These are phyloP conservation scores for Tricholauxania praeusta DNA, from an alignment of 2,888 invertebrate species.

Conservation along the genomic window DNA sequence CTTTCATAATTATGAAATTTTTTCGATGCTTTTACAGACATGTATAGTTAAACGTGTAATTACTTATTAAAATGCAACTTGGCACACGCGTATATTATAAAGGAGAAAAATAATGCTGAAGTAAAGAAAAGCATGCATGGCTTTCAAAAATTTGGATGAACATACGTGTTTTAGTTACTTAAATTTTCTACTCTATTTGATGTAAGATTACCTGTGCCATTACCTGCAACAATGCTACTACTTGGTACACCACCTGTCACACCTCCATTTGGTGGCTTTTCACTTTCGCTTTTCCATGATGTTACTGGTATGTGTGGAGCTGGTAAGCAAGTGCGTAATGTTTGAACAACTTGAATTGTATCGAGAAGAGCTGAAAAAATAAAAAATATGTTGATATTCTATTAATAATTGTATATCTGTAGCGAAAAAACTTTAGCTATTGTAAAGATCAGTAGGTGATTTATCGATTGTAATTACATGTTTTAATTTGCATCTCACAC, in stretches of 20 bases:
- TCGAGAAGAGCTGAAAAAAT: slow-evolving; percentile 78
- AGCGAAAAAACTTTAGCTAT: background rate
- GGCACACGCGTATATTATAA: no score
- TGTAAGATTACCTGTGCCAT: slow-evolving; percentile 42
- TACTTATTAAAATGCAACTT: no score
- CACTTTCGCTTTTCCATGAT: slow-evolving; percentile 87
- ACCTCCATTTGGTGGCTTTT: slow-evolving; percentile 49
- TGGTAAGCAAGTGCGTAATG: slow-evolving; percentile 84
- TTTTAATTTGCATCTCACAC: no score
- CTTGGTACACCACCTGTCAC: slow-evolving; percentile 40
- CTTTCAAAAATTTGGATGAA: no score
- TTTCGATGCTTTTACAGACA: no score
- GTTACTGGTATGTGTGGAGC: slow-evolving; percentile 90
- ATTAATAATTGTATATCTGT: background rate
- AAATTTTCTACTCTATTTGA: slow-evolving; percentile 50
- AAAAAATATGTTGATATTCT: background rate
- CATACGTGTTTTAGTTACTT: slow-evolving; percentile 41
- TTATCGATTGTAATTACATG: background rate
- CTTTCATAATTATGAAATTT: no score
- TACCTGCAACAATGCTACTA: slow-evolving; percentile 25
- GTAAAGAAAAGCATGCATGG: no score
- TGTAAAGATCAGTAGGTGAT: background rate
- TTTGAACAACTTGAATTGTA: slow-evolving; percentile 88
- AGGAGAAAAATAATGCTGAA: no score
- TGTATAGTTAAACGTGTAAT: no score